Evolutionary conservation across 2,113 vertebrate species (phyloP).

Genomic region (Oreochromis tanganicae): DNA sequence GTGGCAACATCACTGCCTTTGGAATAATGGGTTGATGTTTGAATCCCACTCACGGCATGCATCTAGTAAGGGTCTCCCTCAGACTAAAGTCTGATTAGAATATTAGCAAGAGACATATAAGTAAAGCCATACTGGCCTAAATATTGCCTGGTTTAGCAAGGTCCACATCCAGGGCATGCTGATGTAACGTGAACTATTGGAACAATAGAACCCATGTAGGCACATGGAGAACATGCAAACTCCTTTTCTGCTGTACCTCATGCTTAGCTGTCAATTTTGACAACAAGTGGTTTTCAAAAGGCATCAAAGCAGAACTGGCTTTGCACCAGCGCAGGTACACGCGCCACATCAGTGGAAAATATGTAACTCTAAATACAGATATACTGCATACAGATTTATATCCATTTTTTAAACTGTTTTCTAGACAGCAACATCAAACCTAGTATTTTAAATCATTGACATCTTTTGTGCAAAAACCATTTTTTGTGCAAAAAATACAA

Average conservation of each 20-base stretch:
- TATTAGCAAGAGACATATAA: not conserved
- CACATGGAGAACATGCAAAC: not conserved
- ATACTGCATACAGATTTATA: not conserved
- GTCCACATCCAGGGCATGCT: not conserved
- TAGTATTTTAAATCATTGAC: not conserved
- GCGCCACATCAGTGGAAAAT: not conserved
- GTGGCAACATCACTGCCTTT: not conserved
- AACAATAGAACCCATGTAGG: not conserved
- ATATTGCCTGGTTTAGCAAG: not conserved
- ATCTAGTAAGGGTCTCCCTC: not conserved
- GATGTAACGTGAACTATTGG: not conserved
- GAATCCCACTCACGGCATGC: not conserved
- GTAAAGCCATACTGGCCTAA: not conserved
- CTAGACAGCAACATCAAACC: not conserved
- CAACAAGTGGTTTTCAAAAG: not conserved
- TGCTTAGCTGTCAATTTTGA: not conserved
- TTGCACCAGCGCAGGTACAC: not conserved
- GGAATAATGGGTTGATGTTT: not conserved
- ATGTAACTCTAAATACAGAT: not conserved
- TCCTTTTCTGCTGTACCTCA: not conserved
- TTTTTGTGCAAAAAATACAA: not conserved
- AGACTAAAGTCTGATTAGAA: not conserved
- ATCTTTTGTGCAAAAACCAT: not conserved
- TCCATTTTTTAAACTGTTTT: not conserved
- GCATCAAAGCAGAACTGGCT: not conserved